These are phyloP conservation scores for Conops quadrifasciatus DNA, from an alignment of 2,888 invertebrate species.

Conservation along the genomic window DNA sequence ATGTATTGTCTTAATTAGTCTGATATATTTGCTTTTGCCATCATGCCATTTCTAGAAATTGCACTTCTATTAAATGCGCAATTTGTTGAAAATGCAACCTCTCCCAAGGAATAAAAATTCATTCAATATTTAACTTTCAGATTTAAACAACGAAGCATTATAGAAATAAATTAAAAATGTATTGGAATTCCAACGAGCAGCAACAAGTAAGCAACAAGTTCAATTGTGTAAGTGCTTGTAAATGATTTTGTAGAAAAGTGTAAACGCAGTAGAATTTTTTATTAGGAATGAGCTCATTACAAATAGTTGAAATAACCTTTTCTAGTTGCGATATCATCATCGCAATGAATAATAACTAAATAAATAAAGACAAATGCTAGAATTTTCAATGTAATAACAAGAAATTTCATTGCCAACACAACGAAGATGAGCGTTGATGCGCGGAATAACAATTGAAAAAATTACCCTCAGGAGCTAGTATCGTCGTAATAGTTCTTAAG, in stretches of 20 bases:
- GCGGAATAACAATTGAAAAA: slow-evolving; percentile 14
- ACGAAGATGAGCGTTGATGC: slow-evolving; percentile 3
- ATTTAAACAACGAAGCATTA: too few relatives aligned
- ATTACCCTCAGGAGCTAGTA: not conserved
- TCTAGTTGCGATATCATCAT: not conserved
- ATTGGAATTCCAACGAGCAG: too few relatives aligned
- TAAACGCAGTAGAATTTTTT: not conserved
- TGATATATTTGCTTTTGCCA: too few relatives aligned
- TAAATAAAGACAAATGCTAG: not conserved
- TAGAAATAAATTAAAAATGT: too few relatives aligned
- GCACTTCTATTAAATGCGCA: too few relatives aligned
- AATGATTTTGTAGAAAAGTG: slow-evolving; percentile 6
- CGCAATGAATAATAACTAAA: not conserved
- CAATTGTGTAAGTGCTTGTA: not conserved
- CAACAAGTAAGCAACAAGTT: not conserved
- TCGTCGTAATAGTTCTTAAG: not conserved
- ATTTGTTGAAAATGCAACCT: too few relatives aligned
- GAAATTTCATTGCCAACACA: slow-evolving; percentile 11
- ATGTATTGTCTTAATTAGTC: too few relatives aligned
- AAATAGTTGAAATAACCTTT: slow-evolving; percentile 14
- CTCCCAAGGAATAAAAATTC: too few relatives aligned
- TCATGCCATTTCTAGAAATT: too few relatives aligned
- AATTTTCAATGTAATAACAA: not conserved
- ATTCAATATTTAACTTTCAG: too few relatives aligned
- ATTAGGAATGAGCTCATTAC: slow-evolving; percentile 8